Conservation (phyloP, 2,888 invertebrate species). For the Heliconius erato region DNA sequence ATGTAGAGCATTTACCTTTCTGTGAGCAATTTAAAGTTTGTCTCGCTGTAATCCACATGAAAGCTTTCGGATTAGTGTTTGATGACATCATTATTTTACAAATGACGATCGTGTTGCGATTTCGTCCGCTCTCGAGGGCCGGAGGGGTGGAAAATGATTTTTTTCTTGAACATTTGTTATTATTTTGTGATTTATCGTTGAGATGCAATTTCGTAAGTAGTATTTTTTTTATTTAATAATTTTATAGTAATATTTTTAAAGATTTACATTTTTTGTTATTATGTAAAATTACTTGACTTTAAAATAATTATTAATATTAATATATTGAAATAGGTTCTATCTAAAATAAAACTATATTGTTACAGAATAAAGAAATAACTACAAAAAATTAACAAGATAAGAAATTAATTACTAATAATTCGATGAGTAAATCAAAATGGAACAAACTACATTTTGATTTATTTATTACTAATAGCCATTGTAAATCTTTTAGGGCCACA, state of each 20-base stretch:
- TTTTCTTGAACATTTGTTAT: constrained; percentile 60
- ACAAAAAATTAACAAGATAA: not conserved
- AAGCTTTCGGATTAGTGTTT: constrained; percentile 86
- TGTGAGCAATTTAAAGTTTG: constrained; percentile 48
- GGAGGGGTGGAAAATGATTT: constrained; percentile 60
- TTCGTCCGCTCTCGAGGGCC: constrained; percentile 70
- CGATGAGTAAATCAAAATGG: not conserved
- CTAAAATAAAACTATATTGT: too few relatives aligned
- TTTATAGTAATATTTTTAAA: not conserved
- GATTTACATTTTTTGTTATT: not conserved
- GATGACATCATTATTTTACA: constrained; percentile 85
- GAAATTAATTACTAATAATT: not conserved
- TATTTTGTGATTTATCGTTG: constrained; percentile 75
- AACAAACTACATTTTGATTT: constrained; percentile 57
- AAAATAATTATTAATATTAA: too few relatives aligned
- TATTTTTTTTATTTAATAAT: constrained; percentile 1
- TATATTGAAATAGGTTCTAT: not conserved
- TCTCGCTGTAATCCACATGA: constrained; percentile 81
- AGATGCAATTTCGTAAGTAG: constrained; percentile 59
- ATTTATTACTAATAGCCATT: constrained; percentile 67
- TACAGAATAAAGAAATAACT: too few relatives aligned
- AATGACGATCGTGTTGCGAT: constrained; percentile 83
- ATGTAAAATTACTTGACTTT: not conserved
- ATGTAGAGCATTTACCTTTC: not conserved
- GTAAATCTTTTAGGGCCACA: constrained; percentile 64